phyloP scores from a whole-genome alignment of 2,113 vertebrate species.

The Pseudopodoces humilis region DNA sequence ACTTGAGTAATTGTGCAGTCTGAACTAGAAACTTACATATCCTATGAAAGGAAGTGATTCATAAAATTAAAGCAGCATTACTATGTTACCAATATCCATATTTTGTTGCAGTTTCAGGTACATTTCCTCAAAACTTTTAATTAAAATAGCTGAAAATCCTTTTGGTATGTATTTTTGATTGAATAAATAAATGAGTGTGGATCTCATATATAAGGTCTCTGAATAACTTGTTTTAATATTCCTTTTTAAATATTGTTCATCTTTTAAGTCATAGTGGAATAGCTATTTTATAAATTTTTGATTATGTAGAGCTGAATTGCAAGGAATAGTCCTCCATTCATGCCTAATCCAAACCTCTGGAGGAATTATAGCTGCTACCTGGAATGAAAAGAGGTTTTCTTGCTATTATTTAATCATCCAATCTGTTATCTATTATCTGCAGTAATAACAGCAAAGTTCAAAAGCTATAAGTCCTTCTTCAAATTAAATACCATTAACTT shows the following conservation, averaged over 20 bases:
- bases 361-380: neutral
- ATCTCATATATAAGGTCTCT: neutral
- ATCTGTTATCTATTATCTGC: neutral
- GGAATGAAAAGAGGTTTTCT: neutral
- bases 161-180: neutral
- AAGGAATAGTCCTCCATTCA: neutral
- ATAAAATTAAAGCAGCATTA: neutral
- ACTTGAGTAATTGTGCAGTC: neutral
- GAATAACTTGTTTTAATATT: neutral
- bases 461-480: neutral
- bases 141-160: neutral
- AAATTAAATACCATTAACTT: conserved; percentile 25
- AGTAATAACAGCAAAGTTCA: conserved; percentile 42
- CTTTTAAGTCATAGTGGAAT: neutral
- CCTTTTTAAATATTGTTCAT: neutral
- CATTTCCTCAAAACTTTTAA: neutral
- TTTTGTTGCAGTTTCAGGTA: neutral
- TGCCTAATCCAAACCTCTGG: neutral
- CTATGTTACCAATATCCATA: neutral
- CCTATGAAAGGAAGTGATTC: neutral
- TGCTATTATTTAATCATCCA: conserved; percentile 12
- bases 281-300: neutral
- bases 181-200: neutral
- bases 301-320: neutral
- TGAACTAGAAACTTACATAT: neutral